These are phyloP conservation scores for Latheticus oryzae DNA, from an alignment of 2,888 invertebrate species.

Conservation along the genomic window DNA sequence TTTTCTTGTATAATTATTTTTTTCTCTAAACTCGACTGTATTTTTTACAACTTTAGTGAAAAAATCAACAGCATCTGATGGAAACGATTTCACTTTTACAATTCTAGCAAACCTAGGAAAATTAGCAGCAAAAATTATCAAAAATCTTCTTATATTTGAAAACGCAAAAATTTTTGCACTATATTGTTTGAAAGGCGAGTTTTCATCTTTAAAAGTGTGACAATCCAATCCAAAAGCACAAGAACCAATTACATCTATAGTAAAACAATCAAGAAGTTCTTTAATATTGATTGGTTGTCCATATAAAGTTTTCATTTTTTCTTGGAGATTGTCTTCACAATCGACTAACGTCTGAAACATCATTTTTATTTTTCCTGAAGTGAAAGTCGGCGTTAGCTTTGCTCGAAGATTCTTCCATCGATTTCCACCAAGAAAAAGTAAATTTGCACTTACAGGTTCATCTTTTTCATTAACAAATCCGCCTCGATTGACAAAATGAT, in stretches of 20 bases:
- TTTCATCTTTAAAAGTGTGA: constrained; percentile 68
- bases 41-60: constrained; percentile 64
- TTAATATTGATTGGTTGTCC: constrained; percentile 53
- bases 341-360: constrained; percentile 72
- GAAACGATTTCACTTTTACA: constrained; percentile 44
- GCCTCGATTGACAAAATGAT: constrained; percentile 72
- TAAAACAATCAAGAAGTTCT: constrained; percentile 69
- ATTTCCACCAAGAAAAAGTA: constrained; percentile 53
- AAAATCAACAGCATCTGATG: constrained; percentile 59
- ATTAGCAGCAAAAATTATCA: constrained; percentile 16
- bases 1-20: constrained; percentile 64
- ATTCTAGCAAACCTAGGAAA: constrained; percentile 43
- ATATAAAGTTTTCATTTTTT: constrained; percentile 59
- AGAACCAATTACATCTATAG: constrained; percentile 71
- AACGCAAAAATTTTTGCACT: constrained; percentile 49
- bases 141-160: constrained; percentile 29
- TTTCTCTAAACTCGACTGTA: constrained; percentile 64
- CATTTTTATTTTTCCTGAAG: constrained; percentile 70
- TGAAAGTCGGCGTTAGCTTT: constrained; percentile 62
- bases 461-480: constrained; percentile 69
- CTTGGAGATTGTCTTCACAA: constrained; percentile 67
- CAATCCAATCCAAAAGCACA: constrained; percentile 72
- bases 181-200: constrained; percentile 63
- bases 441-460: constrained; percentile 67
- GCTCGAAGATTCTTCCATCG: constrained; percentile 44